Evolutionary conservation across 1,140 invertebrate genomes (phyloP).

Genomic region (Bombus polaris): DNA sequence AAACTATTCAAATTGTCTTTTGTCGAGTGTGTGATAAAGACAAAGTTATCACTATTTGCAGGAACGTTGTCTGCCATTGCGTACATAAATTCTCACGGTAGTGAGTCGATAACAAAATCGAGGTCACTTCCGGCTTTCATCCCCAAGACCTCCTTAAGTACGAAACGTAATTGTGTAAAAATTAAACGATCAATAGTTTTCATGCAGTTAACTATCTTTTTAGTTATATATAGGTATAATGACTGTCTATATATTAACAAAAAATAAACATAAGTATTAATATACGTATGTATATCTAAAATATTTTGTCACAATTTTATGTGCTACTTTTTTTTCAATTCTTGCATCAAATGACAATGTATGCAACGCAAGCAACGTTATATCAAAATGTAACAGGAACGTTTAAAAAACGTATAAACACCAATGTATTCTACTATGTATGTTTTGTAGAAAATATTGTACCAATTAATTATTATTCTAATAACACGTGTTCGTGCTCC

Average conservation of each 20-base stretch:
- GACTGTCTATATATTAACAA: not conserved
- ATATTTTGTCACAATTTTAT: not conserved
- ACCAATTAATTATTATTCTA: not conserved
- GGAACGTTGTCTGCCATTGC: not conserved
- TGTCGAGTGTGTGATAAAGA: not conserved
- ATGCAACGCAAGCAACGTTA: not conserved
- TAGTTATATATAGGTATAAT: not conserved
- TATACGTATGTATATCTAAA: too few relatives aligned
- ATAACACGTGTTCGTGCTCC: not conserved
- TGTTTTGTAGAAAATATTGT: not conserved
- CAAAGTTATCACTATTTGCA: not conserved
- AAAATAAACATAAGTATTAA: not conserved
- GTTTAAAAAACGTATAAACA: not conserved
- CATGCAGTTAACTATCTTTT: not conserved
- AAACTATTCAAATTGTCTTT: too few relatives aligned
- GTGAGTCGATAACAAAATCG: constrained; percentile 40
- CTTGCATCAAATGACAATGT: not conserved
- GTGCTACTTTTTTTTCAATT: not conserved
- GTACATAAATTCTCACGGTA: constrained; percentile 30
- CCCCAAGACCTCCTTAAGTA: not conserved
- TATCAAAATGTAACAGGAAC: too few relatives aligned
- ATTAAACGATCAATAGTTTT: not conserved
- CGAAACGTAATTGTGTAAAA: not conserved
- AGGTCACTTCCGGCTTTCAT: constrained; percentile 54
- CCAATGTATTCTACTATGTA: not conserved